These are phyloP conservation scores for Zapus hudsonius DNA, from an alignment of 2,113 vertebrate genomes.

Conservation along the genomic window DNA sequence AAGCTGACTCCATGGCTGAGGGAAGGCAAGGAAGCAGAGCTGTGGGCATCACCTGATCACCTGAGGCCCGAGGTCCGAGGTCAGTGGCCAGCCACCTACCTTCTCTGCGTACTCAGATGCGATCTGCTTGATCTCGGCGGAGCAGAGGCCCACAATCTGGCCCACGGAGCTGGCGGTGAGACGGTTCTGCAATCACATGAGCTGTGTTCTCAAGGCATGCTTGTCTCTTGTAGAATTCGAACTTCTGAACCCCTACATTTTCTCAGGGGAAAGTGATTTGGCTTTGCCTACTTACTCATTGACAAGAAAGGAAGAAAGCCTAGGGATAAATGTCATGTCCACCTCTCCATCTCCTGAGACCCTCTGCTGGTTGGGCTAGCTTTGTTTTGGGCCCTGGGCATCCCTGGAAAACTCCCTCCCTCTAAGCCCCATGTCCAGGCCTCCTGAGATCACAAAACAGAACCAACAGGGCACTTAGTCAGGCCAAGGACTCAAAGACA, in stretches of 20 bases:
- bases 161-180: conserved; percentile 95
- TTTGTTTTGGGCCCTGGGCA: background rate
- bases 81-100: conserved; percentile 77
- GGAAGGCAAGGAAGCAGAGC: background rate
- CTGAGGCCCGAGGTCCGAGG: background rate
- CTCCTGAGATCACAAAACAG: background rate
- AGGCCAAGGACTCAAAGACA: background rate
- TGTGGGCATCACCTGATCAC: background rate
- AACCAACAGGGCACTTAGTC: background rate
- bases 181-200: conserved; percentile 87
- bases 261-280: background rate
- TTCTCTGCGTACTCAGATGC: conserved; percentile 95
- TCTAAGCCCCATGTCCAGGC: background rate
- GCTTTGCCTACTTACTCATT: background rate
- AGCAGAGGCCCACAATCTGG: conserved; percentile 96
- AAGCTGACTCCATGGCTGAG: background rate
- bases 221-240: background rate
- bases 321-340: background rate
- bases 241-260: background rate
- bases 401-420: too few species aligned
- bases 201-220: background rate
- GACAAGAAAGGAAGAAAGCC: background rate
- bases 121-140: conserved; percentile 97
- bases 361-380: background rate
- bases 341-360: background rate